Percentiles rank a stretch among this genome's conserved stretches.
These are phyloP conservation scores for Sebastolobus alascanus DNA, from an alignment of 2,797 vertebrate species.

Conservation along the genomic window DNA sequence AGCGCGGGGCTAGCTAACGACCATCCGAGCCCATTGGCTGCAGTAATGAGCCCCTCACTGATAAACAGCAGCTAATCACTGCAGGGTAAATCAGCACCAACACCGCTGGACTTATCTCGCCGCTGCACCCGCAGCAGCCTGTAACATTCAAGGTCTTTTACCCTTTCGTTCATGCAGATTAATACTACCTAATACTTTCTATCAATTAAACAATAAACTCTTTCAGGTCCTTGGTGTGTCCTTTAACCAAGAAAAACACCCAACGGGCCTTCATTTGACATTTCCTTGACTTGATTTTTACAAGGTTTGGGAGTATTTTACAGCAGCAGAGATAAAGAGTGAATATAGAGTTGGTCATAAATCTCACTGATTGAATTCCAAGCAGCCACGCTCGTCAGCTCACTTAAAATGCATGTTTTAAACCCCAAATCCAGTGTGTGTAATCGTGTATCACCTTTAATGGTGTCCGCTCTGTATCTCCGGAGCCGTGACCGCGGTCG, in stretches of 20 bases:
- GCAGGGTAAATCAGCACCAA: conserved; percentile 66
- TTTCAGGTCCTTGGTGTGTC: conserved; percentile 42
- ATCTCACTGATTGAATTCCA: conserved; percentile 66
- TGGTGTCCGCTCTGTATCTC: conserved; percentile 20
- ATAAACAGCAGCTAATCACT: conserved; percentile 80
- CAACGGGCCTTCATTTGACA: conserved; percentile 32
- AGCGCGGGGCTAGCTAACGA: conserved; percentile 74
- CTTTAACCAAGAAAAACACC: conserved; percentile 19
- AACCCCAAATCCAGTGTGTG: conserved; percentile 34
- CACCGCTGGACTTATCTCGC: conserved; percentile 68
- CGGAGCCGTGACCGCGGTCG: background rate
- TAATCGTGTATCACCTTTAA: conserved; percentile 54
- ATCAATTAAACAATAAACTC: conserved; percentile 18
- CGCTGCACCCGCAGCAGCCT: conserved; percentile 50
- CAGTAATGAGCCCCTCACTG: conserved; percentile 80
- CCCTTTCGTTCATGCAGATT: conserved; percentile 44
- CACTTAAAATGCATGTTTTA: conserved; percentile 46
- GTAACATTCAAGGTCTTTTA: conserved; percentile 64
- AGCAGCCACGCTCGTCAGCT: conserved; percentile 31
- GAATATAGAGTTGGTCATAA: conserved; percentile 46
- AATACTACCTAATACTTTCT: conserved; percentile 14
- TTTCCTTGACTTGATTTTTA: conserved; percentile 43
- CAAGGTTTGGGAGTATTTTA: conserved; percentile 48
- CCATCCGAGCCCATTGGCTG: conserved; percentile 68
- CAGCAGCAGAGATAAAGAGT: conserved; percentile 60